Base-by-base conservation (phyloP, 2,888 invertebrate species). In the Apeira syringaria region DNA sequence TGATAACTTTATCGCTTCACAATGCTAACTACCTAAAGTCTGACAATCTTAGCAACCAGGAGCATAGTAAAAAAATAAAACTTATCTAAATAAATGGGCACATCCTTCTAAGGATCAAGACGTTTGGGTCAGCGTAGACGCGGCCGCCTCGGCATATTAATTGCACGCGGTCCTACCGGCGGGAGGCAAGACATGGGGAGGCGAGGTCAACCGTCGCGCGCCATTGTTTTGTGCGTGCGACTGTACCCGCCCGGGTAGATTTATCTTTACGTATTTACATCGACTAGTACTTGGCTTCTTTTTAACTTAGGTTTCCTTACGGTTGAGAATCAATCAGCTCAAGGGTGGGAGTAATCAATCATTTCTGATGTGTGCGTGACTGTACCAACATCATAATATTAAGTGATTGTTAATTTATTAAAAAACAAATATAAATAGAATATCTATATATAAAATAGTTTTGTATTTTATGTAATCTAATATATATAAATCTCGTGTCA, bases 91-190 rank as follows among this genome's bases (percentile, higher is more conserved):
- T 15, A 15, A 15, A 15, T 37, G 38, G 17, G 24, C 35, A 56
- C 42, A 43, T 34, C 55, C 33, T 32, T 25, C 11, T 37, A 68
- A 82, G 74, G 64, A 74, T 61, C 77, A 76, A 79, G 45, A 22
- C 8, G 0, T 1, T 0, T 28, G 9, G 5, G 47, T 59, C 73
- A 55, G 35, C 1, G 61, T 74, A 70, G 59, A 71, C 86, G 89
- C 87, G 87, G 88, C 78, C 80, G 84, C 80, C 86, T 86, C 85
- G 85, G 89, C 88, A 88, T 89, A 89, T 89, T 89, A 89, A 89
- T 89, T 89, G 89, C 89, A 88, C 86, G 88, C 89, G 88, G 87
- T 80, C 86, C 87, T 84, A 86, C 86, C 85, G 81, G 70, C 74
- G 83, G 80, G 79, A 68, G 79, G 80, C 74, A 80, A 82, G 83